Conservation (phyloP, 2,888 invertebrate species). For the Hoplodrina blanda region DNA sequence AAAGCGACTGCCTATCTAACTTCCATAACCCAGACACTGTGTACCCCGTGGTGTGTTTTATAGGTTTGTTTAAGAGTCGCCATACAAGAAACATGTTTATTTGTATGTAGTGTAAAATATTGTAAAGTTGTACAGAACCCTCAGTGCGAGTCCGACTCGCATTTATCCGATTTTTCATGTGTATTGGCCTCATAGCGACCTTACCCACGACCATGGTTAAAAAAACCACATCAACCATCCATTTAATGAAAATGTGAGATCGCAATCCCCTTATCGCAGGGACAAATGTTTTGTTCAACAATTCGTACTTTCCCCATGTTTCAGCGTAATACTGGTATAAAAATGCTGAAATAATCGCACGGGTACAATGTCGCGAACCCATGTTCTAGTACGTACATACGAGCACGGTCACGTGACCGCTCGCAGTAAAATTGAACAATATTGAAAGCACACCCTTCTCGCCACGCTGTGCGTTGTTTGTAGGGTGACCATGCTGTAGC, state of each 20-base stretch:
- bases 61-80: too few species aligned
- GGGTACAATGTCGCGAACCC: slow-evolving; percentile 20
- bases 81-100: too few species aligned
- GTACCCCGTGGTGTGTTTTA: too few species aligned
- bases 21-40: too few species aligned
- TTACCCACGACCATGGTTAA: neutral
- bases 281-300: slow-evolving; percentile 29
- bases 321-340: slow-evolving; percentile 17
- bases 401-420: slow-evolving; percentile 65
- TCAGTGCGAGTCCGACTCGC: too few species aligned
- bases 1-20: too few species aligned
- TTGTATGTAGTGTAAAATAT: too few species aligned
- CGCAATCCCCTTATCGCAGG: slow-evolving; percentile 19
- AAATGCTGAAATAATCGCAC: slow-evolving; percentile 35
- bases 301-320: slow-evolving; percentile 15
- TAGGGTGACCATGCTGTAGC: slow-evolving; percentile 36
- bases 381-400: slow-evolving; percentile 31
- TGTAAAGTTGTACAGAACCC: too few species aligned
- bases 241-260: slow-evolving; percentile 23
- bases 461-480: slow-evolving; percentile 36
- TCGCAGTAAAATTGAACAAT: slow-evolving; percentile 70
- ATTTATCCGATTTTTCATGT: neutral
- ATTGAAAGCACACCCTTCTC: slow-evolving; percentile 72
- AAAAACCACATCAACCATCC: slow-evolving; percentile 2
- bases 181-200: neutral